Evolutionary conservation across 2,797 vertebrate species (phyloP).

Genomic region (Oryzias dopingdopingensis): DNA sequence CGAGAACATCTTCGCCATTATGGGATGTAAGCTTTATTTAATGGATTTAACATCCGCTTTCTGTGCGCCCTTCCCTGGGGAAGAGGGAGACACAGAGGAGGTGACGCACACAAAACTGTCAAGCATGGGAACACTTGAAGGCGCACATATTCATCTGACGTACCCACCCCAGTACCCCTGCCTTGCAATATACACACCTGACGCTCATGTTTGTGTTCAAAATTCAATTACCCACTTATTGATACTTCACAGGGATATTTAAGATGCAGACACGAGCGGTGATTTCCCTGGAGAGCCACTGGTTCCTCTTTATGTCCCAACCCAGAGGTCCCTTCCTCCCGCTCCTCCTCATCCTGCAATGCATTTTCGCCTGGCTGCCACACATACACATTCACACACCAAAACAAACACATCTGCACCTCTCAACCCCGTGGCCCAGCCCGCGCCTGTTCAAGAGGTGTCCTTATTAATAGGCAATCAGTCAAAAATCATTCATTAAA

Average conservation of each 20-base stretch:
- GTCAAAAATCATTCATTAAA: conserved; percentile 99
- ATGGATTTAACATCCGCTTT: conserved; percentile 99
- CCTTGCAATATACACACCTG: conserved; percentile 86
- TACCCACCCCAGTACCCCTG: conserved; percentile 20
- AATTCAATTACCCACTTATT: conserved; percentile 99
- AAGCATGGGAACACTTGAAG: conserved; percentile 40
- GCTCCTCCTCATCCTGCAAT: conserved; percentile 67
- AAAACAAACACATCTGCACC: conserved; percentile 75
- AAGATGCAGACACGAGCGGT: conserved; percentile 99
- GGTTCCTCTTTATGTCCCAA: conserved; percentile 99
- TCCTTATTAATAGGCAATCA: conserved; percentile 99
- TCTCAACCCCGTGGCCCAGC: conserved; percentile 66
- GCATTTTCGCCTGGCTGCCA: conserved; percentile 68
- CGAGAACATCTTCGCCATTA: conserved; percentile 78
- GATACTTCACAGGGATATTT: conserved; percentile 99
- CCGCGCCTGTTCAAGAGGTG: conserved; percentile 95
- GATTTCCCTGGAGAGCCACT: conserved; percentile 98
- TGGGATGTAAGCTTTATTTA: conserved; percentile 98
- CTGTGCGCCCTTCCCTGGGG: conserved; percentile 87
- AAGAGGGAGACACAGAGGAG: conserved; percentile 75
- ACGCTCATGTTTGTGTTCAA: conserved; percentile 99
- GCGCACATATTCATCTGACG: conserved; percentile 32
- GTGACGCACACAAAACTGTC: conserved; percentile 69
- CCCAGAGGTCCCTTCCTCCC: conserved; percentile 70
- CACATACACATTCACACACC: conserved; percentile 53